Evolutionary conservation across 2,888 invertebrate genomes (phyloP).

Genomic region (Hyles lineata): DNA sequence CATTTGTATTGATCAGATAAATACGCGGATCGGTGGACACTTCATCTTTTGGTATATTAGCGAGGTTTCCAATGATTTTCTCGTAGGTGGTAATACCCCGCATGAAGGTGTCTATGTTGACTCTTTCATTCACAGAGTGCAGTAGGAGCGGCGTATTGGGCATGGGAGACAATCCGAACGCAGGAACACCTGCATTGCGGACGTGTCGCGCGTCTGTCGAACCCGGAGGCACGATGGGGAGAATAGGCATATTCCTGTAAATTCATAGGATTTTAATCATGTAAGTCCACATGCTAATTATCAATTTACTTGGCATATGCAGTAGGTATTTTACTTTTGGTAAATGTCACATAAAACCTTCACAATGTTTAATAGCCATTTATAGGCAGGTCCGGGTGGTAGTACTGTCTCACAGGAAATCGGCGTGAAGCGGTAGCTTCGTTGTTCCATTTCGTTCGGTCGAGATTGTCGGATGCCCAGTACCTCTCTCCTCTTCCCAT

Average conservation of each 20-base stretch:
- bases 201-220: slow-evolving; percentile 92
- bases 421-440: too few relatives aligned
- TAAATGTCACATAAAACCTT: too few relatives aligned
- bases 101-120: slow-evolving; percentile 88
- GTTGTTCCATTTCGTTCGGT: too few relatives aligned
- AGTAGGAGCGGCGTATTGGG: slow-evolving; percentile 90
- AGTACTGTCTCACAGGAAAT: too few relatives aligned
- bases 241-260: slow-evolving; percentile 84
- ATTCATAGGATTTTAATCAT: not conserved
- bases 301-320: too few relatives aligned
- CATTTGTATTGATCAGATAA: not conserved
- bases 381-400: too few relatives aligned
- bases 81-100: slow-evolving; percentile 32
- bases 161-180: slow-evolving; percentile 94
- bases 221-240: slow-evolving; percentile 90
- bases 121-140: slow-evolving; percentile 92
- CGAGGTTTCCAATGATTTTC: not conserved
- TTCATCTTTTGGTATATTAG: not conserved
- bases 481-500: too few relatives aligned
- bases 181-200: slow-evolving; percentile 89
- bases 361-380: too few relatives aligned
- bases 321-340: too few relatives aligned
- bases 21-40: not conserved
- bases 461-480: too few relatives aligned
- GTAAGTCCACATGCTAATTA: too few relatives aligned